Evolutionary conservation across 2,797 vertebrate genomes (phyloP).

Genomic region (Melanotaenia boesemani): DNA sequence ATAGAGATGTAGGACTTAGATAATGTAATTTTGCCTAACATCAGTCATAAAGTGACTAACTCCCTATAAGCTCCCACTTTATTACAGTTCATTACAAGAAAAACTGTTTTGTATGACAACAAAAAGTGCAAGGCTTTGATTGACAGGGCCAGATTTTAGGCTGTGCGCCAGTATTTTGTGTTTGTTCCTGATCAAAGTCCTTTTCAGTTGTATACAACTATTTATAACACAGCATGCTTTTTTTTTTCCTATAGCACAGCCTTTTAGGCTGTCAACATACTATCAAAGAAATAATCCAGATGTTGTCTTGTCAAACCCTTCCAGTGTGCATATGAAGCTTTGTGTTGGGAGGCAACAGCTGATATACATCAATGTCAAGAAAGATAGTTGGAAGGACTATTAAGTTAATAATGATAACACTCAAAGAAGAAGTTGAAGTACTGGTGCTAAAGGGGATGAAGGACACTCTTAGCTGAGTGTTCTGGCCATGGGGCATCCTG

Average conservation of each 20-base stretch:
- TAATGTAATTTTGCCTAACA: too few species aligned
- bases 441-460: conserved; percentile 15
- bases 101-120: too few species aligned
- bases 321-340: conserved; percentile 4
- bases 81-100: too few species aligned
- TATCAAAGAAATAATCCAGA: conserved; percentile 5
- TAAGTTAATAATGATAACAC: background rate
- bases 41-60: too few species aligned
- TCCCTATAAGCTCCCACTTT: too few species aligned
- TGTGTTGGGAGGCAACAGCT: conserved; percentile 36
- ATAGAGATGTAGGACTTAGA: too few species aligned
- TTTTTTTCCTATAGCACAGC: background rate
- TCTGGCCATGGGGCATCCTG: background rate
- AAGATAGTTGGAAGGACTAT: conserved; percentile 33
- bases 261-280: background rate
- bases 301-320: conserved; percentile 7
- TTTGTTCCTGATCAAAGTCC: background rate
- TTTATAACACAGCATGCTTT: background rate
- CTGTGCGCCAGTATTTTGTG: background rate
- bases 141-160: too few species aligned
- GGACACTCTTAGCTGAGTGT: conserved; percentile 5
- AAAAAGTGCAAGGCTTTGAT: too few species aligned
- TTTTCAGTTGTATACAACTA: background rate
- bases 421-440: background rate
- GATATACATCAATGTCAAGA: conserved; percentile 38